These are phyloP conservation scores for Gryllus longicercus DNA, from an alignment of 2,888 invertebrate species.

Conservation along the genomic window DNA sequence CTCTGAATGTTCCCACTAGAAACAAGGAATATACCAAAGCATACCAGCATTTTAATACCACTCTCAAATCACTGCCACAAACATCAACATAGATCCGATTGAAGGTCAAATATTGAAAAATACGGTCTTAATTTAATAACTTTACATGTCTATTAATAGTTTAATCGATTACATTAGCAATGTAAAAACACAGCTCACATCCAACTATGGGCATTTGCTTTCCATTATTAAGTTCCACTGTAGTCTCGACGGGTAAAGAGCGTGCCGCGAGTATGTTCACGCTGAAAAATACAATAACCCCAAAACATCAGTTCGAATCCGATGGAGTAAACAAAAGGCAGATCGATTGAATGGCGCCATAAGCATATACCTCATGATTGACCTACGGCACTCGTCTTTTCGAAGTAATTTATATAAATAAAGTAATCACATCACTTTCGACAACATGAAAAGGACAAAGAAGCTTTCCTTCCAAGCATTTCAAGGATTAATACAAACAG, in stretches of 20 bases:
- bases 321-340: neutral
- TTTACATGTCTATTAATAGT: neutral
- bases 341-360: neutral
- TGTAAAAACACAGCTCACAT: conserved; percentile 47
- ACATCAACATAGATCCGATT: neutral
- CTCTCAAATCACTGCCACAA: neutral
- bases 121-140: conserved; percentile 4
- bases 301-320: neutral
- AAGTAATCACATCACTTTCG: conserved; percentile 4
- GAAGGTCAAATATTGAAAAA: neutral
- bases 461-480: neutral
- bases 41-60: conserved; percentile 21
- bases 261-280: conserved; percentile 22
- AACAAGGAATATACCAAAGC: conserved; percentile 37
- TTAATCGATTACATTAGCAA: conserved; percentile 28
- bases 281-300: conserved; percentile 17
- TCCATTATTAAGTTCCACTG: conserved; percentile 46
- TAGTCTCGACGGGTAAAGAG: conserved; percentile 18
- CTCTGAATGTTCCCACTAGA: conserved; percentile 65
- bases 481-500: conserved; percentile 17
- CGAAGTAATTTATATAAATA: no score
- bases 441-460: neutral
- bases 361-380: neutral
- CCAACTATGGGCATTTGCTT: conserved; percentile 56
- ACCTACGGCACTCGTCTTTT: neutral